Conservation (phyloP, 2,888 invertebrate species). For the Drosophila anomalata region DNA sequence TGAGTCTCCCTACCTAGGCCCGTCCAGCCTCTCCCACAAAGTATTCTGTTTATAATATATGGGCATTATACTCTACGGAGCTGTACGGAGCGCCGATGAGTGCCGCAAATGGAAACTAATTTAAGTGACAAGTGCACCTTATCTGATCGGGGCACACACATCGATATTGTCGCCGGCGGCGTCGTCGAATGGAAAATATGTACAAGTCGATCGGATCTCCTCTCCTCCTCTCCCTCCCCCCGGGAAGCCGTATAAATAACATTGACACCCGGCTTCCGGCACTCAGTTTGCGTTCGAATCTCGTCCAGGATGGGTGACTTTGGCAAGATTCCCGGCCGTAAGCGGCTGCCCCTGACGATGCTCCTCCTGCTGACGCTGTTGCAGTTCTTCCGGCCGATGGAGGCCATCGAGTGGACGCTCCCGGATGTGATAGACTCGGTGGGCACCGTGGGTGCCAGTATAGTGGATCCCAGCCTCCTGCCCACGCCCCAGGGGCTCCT, state of each 20-base stretch:
- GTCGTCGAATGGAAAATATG: constrained; percentile 13
- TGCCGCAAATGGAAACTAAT: constrained; percentile 57
- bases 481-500: constrained; percentile 75
- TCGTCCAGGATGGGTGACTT: constrained; percentile 42
- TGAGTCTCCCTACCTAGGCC: background rate
- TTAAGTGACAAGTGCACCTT: constrained; percentile 72
- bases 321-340: background rate
- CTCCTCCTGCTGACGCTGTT: constrained; percentile 30
- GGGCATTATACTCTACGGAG: background rate
- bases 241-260: constrained; percentile 58
- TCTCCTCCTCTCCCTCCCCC: background rate
- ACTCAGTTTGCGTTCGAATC: constrained; percentile 52
- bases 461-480: constrained; percentile 62
- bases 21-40: background rate
- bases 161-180: constrained; percentile 52
- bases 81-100: background rate
- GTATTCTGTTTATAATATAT: background rate
- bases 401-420: constrained; percentile 52
- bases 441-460: constrained; percentile 57
- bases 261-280: constrained; percentile 49
- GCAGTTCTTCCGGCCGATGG: constrained; percentile 4
- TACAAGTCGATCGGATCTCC: constrained; percentile 18
- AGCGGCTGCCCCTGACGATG: background rate
- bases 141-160: constrained; percentile 62
- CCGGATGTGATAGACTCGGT: constrained; percentile 67